These are phyloP conservation scores for Dipus sagitta DNA, from an alignment of 2,797 vertebrate genomes.

Conservation along the genomic window DNA sequence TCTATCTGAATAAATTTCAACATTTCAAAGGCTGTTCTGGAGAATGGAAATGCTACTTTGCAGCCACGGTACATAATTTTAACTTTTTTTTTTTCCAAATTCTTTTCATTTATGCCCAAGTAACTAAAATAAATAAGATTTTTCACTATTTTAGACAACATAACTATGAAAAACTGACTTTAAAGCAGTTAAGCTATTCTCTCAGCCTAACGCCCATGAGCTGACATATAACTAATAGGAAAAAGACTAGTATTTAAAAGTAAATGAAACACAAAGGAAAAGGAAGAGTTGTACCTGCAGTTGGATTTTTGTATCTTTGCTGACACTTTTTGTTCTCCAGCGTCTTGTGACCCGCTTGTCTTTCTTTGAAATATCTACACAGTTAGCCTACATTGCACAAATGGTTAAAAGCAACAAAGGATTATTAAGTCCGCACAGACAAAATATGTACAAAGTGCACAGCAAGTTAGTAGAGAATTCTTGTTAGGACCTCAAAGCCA, in stretches of 20 bases:
- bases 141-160: neutral
- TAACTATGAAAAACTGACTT: slow-evolving; percentile 36
- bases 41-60: slow-evolving; percentile 16
- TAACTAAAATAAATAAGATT: slow-evolving; percentile 28
- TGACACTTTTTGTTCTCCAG: slow-evolving; percentile 99
- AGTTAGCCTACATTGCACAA: slow-evolving; percentile 97
- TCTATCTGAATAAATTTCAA: slow-evolving; percentile 73
- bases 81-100: slow-evolving; percentile 18
- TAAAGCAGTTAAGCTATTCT: neutral
- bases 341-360: slow-evolving; percentile 99
- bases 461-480: slow-evolving; percentile 85
- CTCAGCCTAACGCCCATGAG: neutral
- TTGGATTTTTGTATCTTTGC: slow-evolving; percentile 99
- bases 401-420: slow-evolving; percentile 90
- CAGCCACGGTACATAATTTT: neutral
- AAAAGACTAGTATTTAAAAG: slow-evolving; percentile 1
- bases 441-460: slow-evolving; percentile 81
- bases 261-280: slow-evolving; percentile 48
- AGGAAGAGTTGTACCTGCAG: slow-evolving; percentile 94
- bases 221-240: neutral
- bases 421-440: slow-evolving; percentile 89
- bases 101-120: slow-evolving; percentile 13
- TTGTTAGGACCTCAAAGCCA: slow-evolving; percentile 75
- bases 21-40: slow-evolving; percentile 41
- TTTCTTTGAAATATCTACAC: slow-evolving; percentile 99